phyloP scores from a whole-genome alignment of 1,140 invertebrate genomes.

The Pseudomyrmex sp. region DNA sequence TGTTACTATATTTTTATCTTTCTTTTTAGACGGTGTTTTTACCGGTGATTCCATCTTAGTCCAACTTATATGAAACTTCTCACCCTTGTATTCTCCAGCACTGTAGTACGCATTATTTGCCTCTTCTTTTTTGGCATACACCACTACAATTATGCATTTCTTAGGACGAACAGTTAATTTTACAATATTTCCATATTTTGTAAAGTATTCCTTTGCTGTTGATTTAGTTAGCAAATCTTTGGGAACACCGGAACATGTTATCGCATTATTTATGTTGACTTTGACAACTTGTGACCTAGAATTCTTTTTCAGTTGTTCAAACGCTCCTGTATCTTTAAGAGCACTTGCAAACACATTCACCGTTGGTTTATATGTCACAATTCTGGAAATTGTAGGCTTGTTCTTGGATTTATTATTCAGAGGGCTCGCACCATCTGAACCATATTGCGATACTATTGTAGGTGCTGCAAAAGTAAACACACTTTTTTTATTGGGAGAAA shows the following conservation, averaged over 20 bases:
- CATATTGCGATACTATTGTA: constrained; percentile 65
- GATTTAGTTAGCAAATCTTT: constrained; percentile 86
- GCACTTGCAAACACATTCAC: constrained; percentile 69
- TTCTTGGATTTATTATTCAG: constrained; percentile 9
- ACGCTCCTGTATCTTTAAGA: constrained; percentile 68
- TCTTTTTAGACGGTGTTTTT: constrained; percentile 73
- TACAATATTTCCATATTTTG: constrained; percentile 87
- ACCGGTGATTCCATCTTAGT: constrained; percentile 80
- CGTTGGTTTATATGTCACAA: constrained; percentile 57
- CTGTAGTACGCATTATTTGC: constrained; percentile 87
- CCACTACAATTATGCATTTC: constrained; percentile 86
- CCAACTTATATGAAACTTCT: constrained; percentile 87
- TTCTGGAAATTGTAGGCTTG: constrained; percentile 65
- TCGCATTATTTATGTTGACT: constrained; percentile 72
- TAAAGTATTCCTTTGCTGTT: constrained; percentile 88
- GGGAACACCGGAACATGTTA: constrained; percentile 87
- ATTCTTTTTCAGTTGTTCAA: constrained; percentile 72
- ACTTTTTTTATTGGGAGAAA: constrained; percentile 10
- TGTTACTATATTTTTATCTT: constrained; percentile 74
- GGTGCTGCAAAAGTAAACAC: constrained; percentile 68
- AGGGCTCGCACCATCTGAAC: not conserved
- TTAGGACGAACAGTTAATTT: constrained; percentile 88
- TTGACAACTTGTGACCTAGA: constrained; percentile 65
- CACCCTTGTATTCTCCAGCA: constrained; percentile 86
- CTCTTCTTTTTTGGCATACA: constrained; percentile 86